These are phyloP conservation scores for Drosophila kambysellisi DNA, from an alignment of 2,888 invertebrate species.

Conservation along the genomic window DNA sequence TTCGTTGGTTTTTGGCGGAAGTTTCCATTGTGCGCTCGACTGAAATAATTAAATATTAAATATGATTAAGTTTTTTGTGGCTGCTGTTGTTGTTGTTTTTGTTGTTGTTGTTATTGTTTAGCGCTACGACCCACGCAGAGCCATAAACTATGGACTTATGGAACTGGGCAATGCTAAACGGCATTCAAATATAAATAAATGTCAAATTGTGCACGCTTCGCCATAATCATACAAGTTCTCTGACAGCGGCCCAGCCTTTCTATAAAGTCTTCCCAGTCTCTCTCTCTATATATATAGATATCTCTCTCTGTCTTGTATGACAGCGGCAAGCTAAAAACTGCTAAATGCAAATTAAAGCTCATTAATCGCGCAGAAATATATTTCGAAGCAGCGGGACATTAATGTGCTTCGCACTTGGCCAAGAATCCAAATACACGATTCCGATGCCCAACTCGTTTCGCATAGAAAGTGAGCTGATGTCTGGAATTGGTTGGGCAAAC, in stretches of 20 bases:
- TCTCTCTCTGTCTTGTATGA: neutral
- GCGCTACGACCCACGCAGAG: slow-evolving; percentile 61
- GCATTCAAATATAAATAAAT: slow-evolving; percentile 78
- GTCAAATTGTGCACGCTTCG: slow-evolving; percentile 75
- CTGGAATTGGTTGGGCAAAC: slow-evolving; percentile 4
- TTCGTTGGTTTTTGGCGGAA: slow-evolving; percentile 61
- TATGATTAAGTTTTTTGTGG: slow-evolving; percentile 60
- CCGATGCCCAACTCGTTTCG: slow-evolving; percentile 64
- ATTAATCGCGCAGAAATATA: slow-evolving; percentile 73
- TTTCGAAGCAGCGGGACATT: slow-evolving; percentile 72
- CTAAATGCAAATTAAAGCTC: slow-evolving; percentile 79
- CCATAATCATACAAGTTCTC: slow-evolving; percentile 66
- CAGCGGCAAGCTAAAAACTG: slow-evolving; percentile 44
- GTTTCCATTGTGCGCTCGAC: slow-evolving; percentile 69
- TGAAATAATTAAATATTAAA: slow-evolving; percentile 79
- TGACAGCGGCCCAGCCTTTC: slow-evolving; percentile 30
- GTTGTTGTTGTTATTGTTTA: slow-evolving; percentile 13
- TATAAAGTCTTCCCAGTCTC: slow-evolving; percentile 6
- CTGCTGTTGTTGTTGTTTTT: neutral
- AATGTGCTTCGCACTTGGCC: slow-evolving; percentile 75
- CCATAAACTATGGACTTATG: slow-evolving; percentile 71
- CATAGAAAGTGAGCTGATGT: slow-evolving; percentile 66
- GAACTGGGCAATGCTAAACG: slow-evolving; percentile 69
- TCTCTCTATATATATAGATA: neutral
- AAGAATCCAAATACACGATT: slow-evolving; percentile 36